A percentile compares a stretch with the other conserved stretches of the same genome.
phyloP scores from a whole-genome alignment of 2,113 vertebrate species.

The Australoheros scitulus region DNA sequence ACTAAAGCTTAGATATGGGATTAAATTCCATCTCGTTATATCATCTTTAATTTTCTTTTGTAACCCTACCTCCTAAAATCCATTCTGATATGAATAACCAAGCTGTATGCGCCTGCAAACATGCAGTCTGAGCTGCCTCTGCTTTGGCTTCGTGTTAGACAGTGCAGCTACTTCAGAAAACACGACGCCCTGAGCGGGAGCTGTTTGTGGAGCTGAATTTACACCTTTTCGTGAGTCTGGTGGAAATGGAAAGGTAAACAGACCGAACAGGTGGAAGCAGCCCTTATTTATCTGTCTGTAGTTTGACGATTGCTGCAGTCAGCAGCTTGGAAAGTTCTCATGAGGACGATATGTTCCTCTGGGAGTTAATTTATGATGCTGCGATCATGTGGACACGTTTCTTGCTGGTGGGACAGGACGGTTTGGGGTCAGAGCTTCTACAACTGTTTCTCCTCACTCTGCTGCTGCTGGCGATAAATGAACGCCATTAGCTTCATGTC shows the following conservation, averaged over 20 bases:
- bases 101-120: no score
- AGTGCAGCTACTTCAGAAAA: background rate
- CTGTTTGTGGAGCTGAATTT: background rate
- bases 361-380: background rate
- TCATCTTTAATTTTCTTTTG: no score
- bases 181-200: background rate
- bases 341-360: background rate
- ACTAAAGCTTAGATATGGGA: no score
- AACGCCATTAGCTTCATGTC: background rate
- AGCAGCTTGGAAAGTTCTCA: background rate
- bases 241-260: background rate
- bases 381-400: background rate
- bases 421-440: background rate
- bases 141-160: background rate
- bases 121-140: background rate
- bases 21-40: no score
- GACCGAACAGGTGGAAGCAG: background rate
- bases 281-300: background rate
- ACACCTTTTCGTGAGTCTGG: background rate
- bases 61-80: no score
- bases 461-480: background rate
- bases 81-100: no score
- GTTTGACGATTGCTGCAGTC: background rate
- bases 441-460: background rate
- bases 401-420: background rate